phyloP scores from a whole-genome alignment of 2,888 invertebrate species.

The Syritta pipiens region DNA sequence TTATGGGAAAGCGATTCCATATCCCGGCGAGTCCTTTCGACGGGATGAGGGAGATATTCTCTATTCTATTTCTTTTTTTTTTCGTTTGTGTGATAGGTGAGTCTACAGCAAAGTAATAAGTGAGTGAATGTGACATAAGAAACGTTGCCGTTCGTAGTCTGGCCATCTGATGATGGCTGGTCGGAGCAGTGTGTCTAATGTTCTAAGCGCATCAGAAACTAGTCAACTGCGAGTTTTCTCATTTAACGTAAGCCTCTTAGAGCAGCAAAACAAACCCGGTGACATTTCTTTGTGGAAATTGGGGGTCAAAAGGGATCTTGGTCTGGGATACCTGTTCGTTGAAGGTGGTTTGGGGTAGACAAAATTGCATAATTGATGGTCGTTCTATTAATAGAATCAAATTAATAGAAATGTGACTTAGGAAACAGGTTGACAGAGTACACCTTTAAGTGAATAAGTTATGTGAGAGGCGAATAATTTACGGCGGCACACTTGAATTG shows the following conservation, averaged over 20 bases:
- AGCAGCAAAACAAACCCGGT: conserved; percentile 15
- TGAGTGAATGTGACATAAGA: conserved; percentile 36
- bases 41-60: not conserved
- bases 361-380: conserved; percentile 46
- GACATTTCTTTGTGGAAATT: not conserved
- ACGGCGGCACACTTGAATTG: too few species aligned
- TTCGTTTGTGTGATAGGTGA: not conserved
- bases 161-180: conserved; percentile 44
- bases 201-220: conserved; percentile 71
- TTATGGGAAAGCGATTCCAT: too few species aligned
- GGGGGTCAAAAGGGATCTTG: conserved; percentile 33
- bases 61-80: conserved; percentile 25
- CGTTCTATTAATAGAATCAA: conserved; percentile 24
- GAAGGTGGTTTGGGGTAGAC: not conserved
- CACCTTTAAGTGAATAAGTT: not conserved
- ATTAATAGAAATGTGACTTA: not conserved
- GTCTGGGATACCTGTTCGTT: conserved; percentile 19
- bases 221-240: conserved; percentile 79
- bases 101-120: conserved; percentile 15
- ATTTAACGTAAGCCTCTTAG: conserved; percentile 79
- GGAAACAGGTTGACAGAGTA: not conserved
- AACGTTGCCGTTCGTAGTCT: too few species aligned
- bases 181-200: conserved; percentile 45
- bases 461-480: too few species aligned
- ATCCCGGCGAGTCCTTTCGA: too few species aligned